Evolutionary conservation across 2,113 vertebrate genomes (phyloP).

Genomic region (Cisticola juncidis): DNA sequence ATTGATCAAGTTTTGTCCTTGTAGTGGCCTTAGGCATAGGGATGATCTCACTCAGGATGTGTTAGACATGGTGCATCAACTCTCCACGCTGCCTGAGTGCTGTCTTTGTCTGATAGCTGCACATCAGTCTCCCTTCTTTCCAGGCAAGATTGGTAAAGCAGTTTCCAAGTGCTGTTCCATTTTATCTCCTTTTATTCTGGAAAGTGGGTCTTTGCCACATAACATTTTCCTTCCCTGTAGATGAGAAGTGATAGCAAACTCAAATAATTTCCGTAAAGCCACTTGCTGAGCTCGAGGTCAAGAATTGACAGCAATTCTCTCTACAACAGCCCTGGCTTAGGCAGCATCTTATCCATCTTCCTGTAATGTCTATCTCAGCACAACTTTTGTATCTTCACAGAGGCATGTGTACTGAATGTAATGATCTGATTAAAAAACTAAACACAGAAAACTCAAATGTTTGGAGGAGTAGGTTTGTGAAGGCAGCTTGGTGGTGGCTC

Average conservation of each 20-base stretch:
- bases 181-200: neutral
- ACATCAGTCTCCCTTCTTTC: neutral
- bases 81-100: neutral
- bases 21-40: neutral
- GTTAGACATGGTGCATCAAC: neutral
- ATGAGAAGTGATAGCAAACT: neutral
- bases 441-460: neutral
- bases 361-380: neutral
- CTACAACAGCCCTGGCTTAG: neutral
- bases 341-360: neutral
- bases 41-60: neutral
- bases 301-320: neutral
- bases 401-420: neutral
- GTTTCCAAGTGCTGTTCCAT: neutral
- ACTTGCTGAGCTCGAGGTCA: neutral
- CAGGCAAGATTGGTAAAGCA: neutral
- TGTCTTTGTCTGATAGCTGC: neutral
- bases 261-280: neutral
- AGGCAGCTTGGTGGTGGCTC: neutral
- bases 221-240: neutral
- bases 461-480: neutral
- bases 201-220: neutral
- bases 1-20: neutral
- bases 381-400: neutral
- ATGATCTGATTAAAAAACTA: neutral